These are phyloP conservation scores for Numida meleagris DNA, from an alignment of 2,113 vertebrate species.

Conservation along the genomic window DNA sequence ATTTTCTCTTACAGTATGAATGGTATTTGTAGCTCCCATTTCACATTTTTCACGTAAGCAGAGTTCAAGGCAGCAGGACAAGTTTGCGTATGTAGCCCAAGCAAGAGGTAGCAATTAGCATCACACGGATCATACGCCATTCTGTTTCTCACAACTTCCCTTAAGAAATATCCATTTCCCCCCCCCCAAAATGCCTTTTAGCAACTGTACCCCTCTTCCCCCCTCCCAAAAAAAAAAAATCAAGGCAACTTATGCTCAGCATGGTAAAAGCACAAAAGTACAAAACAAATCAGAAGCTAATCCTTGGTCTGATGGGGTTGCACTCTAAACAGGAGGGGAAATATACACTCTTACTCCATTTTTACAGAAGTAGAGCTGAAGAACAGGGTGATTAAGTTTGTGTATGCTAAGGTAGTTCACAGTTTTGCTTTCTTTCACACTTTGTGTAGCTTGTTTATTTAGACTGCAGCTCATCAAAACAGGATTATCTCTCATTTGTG, in stretches of 20 bases:
- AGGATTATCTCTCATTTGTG: slow-evolving; percentile 28
- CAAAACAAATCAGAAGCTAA: not conserved
- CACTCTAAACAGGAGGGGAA: not conserved
- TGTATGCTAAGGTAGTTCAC: not conserved
- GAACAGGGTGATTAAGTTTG: not conserved
- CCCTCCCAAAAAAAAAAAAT: not conserved
- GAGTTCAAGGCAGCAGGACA: not conserved
- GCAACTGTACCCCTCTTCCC: not conserved
- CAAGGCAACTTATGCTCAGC: not conserved
- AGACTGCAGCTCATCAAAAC: slow-evolving; percentile 29
- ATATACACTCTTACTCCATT: not conserved
- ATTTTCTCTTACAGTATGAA: not conserved
- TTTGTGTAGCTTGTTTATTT: slow-evolving; percentile 40
- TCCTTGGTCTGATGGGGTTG: not conserved
- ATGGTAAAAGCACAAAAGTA: not conserved
- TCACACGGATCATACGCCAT: not conserved
- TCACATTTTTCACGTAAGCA: not conserved
- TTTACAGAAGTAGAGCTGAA: not conserved
- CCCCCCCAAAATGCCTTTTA: not conserved
- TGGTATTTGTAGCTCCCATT: not conserved
- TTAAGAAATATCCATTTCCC: not conserved
- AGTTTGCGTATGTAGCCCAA: not conserved
- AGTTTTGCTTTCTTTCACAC: slow-evolving; percentile 24
- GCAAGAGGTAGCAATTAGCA: not conserved
- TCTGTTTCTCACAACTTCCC: not conserved